Evolutionary conservation across 30 jellyfish, hydroid and myxozoan species (phyloP), one percentile per base, ranked within the genome.

Genomic region (Chrysaora quinquecirrha): DNA sequence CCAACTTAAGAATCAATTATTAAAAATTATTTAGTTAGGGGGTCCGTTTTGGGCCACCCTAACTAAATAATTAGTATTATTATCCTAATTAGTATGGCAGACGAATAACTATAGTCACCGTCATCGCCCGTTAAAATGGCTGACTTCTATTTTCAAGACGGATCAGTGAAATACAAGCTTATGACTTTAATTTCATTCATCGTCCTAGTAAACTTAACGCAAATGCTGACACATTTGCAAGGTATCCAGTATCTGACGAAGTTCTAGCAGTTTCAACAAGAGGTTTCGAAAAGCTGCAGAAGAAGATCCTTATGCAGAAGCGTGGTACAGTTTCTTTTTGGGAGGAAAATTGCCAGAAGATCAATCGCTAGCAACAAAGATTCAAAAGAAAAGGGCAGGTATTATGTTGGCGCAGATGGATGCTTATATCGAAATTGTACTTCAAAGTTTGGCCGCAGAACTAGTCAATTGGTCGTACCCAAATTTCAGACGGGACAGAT

Each of bases 391-490:
- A 67, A 80, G 30, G 90, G 66, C 18, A 47, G 23, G 28, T 52
- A 19, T 58, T 48, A 16, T 23, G 43, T 80, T 3, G 90, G 83
- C 46, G 90, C 64, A 1, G 84, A 80, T 66, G 83, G 83, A 30
- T 64, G 83, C 46, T 47, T 80, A 3, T 77, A 80, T 31, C 29
- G 84, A 64, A 66, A 54, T 33, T 64, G 66, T 43, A 52, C 20
- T 35, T 23, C 82, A 29, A 80, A 80, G 48, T 34, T 11, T 14
- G 90, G 90, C 32, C 34, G 80, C 16, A 60, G 38, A 70, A 32
- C 78, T 58, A 43, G 60, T 68, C 86, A 82, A 52, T 34, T 82
- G 58, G 77, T 82, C 47, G 80, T 82, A 27, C 93, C 86, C 69
- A 69, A 82, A 56, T 27, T 60, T 0, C 34, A 35, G 86, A 65